A percentile compares a stretch with the other conserved stretches of the same genome.
phyloP scores from a whole-genome alignment of 35 echinoderm and acorn worm genomes.

The Heliocidaris tuberculata region DNA sequence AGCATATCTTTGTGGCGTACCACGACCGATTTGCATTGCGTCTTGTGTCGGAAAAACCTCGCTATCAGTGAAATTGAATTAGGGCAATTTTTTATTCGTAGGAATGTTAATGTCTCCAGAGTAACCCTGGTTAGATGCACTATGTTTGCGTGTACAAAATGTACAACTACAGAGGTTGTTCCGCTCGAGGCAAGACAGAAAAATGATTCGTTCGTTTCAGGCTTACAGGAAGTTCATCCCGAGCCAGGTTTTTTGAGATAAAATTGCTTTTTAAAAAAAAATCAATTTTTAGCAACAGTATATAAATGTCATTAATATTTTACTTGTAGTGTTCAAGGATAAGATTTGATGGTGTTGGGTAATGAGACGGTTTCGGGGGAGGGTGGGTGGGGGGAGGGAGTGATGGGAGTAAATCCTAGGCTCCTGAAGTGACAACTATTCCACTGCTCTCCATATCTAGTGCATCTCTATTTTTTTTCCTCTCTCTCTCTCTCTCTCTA shows the following conservation, averaged over 20 bases:
- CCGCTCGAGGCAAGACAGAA: background rate
- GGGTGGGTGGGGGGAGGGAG: too few relatives aligned
- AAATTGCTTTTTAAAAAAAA: too few relatives aligned
- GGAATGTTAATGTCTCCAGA: background rate
- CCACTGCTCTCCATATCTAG: background rate
- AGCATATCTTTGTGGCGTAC: too few relatives aligned
- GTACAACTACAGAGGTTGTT: background rate
- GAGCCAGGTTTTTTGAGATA: background rate
- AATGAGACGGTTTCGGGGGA: too few relatives aligned
- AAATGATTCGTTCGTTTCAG: background rate
- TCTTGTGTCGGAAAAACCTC: background rate
- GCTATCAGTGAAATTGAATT: constrained; percentile 6
- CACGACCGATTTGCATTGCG: background rate
- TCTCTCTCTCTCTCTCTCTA: background rate
- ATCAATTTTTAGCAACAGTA: too few relatives aligned
- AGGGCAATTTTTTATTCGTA: constrained; percentile 12
- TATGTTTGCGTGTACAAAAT: background rate
- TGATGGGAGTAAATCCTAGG: too few relatives aligned
- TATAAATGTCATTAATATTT: too few relatives aligned
- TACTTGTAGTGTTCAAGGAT: too few relatives aligned
- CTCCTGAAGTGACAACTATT: too few relatives aligned
- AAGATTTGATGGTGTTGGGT: too few relatives aligned
- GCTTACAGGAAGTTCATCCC: background rate
- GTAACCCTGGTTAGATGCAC: background rate
- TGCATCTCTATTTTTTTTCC: background rate